A percentile compares a stretch with the other conserved stretches of the same genome.
These are phyloP conservation scores for Agonopterix subpropinquella DNA, from an alignment of 2,888 invertebrate genomes.

Conservation along the genomic window DNA sequence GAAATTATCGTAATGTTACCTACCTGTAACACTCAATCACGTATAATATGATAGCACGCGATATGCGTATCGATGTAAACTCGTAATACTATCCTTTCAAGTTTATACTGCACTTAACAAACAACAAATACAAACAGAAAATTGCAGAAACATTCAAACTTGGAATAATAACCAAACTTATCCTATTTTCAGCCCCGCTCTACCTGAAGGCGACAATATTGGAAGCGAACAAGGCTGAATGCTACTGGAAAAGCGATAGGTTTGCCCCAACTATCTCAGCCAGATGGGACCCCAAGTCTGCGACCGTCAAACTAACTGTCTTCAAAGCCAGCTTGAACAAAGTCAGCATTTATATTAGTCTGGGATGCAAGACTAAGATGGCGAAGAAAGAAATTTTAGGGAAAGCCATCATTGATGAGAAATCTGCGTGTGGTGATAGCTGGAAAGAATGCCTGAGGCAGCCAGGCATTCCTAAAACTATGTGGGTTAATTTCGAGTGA, in stretches of 20 bases:
- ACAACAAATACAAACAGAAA: too few relatives aligned
- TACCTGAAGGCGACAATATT: slow-evolving; percentile 86
- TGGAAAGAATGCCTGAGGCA: slow-evolving; percentile 77
- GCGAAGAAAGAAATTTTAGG: slow-evolving; percentile 82
- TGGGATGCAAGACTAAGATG: slow-evolving; percentile 80
- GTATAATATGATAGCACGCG: too few relatives aligned
- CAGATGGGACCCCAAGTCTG: slow-evolving; percentile 81
- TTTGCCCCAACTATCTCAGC: slow-evolving; percentile 86
- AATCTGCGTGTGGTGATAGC: slow-evolving; percentile 73
- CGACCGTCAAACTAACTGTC: slow-evolving; percentile 78
- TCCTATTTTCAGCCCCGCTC: slow-evolving; percentile 74
- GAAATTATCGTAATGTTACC: too few relatives aligned
- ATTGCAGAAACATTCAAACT: too few relatives aligned
- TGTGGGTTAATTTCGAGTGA: slow-evolving; percentile 77
- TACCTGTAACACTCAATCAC: too few relatives aligned
- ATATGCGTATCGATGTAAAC: too few relatives aligned
- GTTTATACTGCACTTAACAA: too few relatives aligned
- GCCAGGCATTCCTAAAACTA: slow-evolving; percentile 73
- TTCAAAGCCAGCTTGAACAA: slow-evolving; percentile 78
- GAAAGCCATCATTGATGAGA: slow-evolving; percentile 78
- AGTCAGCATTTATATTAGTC: slow-evolving; percentile 79
- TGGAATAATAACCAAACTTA: too few relatives aligned
- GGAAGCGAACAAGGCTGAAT: slow-evolving; percentile 78
- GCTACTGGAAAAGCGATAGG: slow-evolving; percentile 83
- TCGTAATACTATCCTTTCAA: too few relatives aligned